These are phyloP conservation scores for Drosophila pallidifrons DNA, from an alignment of 1,140 invertebrate species.

Conservation along the genomic window DNA sequence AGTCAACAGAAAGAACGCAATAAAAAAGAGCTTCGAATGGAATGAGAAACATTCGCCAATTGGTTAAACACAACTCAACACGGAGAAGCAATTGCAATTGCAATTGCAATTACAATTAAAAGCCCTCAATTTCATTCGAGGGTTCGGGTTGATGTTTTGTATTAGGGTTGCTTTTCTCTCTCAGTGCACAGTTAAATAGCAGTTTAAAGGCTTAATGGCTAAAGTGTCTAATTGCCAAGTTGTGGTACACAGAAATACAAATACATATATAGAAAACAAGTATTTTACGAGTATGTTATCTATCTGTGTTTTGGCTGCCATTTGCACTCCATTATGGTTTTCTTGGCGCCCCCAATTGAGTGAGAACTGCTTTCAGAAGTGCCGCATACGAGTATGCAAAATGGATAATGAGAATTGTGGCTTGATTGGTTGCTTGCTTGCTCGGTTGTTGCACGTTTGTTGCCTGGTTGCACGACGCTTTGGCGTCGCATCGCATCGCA, in stretches of 20 bases:
- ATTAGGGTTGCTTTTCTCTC: neutral
- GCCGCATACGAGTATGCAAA: conserved; percentile 24
- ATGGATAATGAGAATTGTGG: conserved; percentile 47
- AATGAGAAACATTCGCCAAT: neutral
- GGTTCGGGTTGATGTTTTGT: neutral
- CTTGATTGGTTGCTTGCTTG: conserved; percentile 53
- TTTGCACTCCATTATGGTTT: conserved; percentile 44
- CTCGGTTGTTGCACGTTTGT: neutral
- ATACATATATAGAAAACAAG: conserved; percentile 5
- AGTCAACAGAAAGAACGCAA: neutral
- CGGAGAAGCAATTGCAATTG: conserved; percentile 11
- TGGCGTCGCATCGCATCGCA: conserved; percentile 58
- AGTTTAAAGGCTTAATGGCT: conserved; percentile 34
- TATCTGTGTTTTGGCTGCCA: conserved; percentile 16
- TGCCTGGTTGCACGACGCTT: conserved; percentile 29
- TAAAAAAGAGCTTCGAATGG: neutral
- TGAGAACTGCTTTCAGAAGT: neutral
- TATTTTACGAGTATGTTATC: no score
- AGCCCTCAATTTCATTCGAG: conserved; percentile 11
- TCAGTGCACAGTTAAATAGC: neutral
- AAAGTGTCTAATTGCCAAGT: conserved; percentile 51
- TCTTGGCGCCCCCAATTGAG: conserved; percentile 31
- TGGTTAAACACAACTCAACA: conserved; percentile 16
- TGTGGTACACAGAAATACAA: neutral
- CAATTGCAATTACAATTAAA: conserved; percentile 29